These are phyloP conservation scores for Balearica regulorum DNA, from an alignment of 2,797 vertebrate genomes.

Conservation along the genomic window DNA sequence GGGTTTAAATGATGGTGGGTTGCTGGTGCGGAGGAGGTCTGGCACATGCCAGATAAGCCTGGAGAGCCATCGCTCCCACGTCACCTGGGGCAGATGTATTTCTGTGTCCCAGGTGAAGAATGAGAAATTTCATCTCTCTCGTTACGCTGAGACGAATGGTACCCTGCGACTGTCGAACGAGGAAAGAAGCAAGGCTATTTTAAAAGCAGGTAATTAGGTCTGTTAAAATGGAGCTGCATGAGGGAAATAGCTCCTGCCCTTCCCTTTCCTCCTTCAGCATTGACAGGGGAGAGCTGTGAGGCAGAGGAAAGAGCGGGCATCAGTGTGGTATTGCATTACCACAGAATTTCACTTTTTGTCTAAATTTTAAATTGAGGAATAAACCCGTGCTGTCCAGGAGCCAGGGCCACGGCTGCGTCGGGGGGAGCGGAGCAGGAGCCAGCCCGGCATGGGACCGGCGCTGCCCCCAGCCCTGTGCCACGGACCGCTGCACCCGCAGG, in stretches of 20 bases:
- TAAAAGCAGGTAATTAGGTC: neutral
- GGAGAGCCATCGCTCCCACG: neutral
- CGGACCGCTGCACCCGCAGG: too few relatives aligned
- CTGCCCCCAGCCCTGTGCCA: neutral
- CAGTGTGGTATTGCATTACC: neutral
- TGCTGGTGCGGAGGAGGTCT: neutral
- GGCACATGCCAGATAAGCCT: neutral
- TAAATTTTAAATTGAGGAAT: neutral
- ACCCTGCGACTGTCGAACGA: rapidly evolving
- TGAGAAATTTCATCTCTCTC: neutral
- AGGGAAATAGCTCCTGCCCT: neutral
- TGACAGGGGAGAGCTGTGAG: neutral
- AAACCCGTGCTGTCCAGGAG: neutral
- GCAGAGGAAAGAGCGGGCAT: neutral
- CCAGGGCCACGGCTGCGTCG: rapidly evolving
- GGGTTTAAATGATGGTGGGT: neutral
- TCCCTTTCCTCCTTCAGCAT: neutral
- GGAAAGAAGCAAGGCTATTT: neutral
- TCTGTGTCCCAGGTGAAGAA: neutral
- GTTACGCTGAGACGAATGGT: neutral
- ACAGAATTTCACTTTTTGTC: too few relatives aligned
- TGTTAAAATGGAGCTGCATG: neutral
- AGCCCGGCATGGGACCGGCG: rapidly evolving
- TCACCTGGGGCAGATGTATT: neutral
- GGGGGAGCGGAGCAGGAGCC: neutral